Conservation (phyloP, 1,140 invertebrate genomes). For the Drosophila pseudoananassae region DNA sequence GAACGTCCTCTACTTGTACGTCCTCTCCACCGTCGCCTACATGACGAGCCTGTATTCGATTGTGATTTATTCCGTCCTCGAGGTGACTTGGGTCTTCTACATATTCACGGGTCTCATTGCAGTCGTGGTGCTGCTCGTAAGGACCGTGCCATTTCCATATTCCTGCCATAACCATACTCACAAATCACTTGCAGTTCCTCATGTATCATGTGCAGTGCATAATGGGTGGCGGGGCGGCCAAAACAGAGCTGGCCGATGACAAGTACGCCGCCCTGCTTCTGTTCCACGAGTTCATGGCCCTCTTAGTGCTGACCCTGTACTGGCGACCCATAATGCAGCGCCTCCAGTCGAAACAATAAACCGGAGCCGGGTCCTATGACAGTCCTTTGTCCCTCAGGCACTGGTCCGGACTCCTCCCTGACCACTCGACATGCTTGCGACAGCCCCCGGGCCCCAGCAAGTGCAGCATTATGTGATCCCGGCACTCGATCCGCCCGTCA, state of each 20-base stretch:
- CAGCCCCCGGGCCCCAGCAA: constrained; percentile 64
- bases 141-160: constrained; percentile 5
- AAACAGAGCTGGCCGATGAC: constrained; percentile 42
- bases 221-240: constrained; percentile 26
- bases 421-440: background rate
- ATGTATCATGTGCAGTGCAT: constrained; percentile 69
- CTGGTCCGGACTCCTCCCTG: constrained; percentile 20
- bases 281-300: constrained; percentile 57
- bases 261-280: constrained; percentile 57
- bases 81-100: constrained; percentile 16
- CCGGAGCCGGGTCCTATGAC: constrained; percentile 2
- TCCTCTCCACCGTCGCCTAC: constrained; percentile 19
- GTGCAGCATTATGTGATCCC: constrained; percentile 68
- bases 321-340: constrained; percentile 40
- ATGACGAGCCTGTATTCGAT: constrained; percentile 38
- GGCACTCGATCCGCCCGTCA: constrained; percentile 64
- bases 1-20: constrained; percentile 14
- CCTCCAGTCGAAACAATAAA: constrained; percentile 41
- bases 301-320: constrained; percentile 61
- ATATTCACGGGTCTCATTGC: constrained; percentile 27
- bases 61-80: constrained; percentile 18
- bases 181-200: constrained; percentile 61
- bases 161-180: constrained; percentile 1
- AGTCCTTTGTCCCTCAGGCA: constrained; percentile 29
- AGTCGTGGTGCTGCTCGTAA: constrained; percentile 52